Base-by-base conservation (phyloP, 2,888 invertebrate species). In the Pachymerium ferrugineum region DNA sequence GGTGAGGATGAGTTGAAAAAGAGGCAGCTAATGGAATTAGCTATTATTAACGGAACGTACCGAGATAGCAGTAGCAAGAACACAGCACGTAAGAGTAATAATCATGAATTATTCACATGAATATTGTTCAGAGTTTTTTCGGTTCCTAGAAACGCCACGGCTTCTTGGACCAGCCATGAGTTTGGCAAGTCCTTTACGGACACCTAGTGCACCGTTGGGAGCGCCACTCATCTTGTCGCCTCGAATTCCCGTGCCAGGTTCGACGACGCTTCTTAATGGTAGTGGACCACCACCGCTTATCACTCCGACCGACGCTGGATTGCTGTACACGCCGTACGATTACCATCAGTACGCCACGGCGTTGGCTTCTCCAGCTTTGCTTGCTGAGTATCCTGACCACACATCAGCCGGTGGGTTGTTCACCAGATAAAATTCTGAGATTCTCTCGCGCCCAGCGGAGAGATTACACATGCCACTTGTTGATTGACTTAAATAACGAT, bases 1-100 rank as follows among this genome's bases (percentile, higher is more conserved):
- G 99, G 99, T 77, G 99, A 99, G 87, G 99, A 99, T 85, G 99
- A 99, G 84, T 86, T 99, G 82, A 99, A 99, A 88, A 97, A 99
- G 85, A 90, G 97, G 83, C 99, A 99, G 86, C 88, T 99, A 80
- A 99, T 99, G 98, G 99, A 99, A 85, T 87, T 99, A 83, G 99
- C 99, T 81, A 99, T 99, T 81, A 97, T 99, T 83, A 99, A 99
- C 84, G 99, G 99, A 83, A 99, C 99, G 74, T 99, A 98, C 87
- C 90, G 98, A 83, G 97, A 97, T 85, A 94, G 94, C 76, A 94
- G 93, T 83, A 87, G 91, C 79, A 94, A 94, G 85, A 72, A 69
- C 67, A 16, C 67, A 16, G 25, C 71, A 14, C 73, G 77, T 77
- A 72, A 76, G 74, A n/a, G n/a, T n/a, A n/a, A n/a, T n/a, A n/a